These are phyloP conservation scores for Pachyramphus minor DNA, from an alignment of 2,113 vertebrate genomes.

Conservation along the genomic window DNA sequence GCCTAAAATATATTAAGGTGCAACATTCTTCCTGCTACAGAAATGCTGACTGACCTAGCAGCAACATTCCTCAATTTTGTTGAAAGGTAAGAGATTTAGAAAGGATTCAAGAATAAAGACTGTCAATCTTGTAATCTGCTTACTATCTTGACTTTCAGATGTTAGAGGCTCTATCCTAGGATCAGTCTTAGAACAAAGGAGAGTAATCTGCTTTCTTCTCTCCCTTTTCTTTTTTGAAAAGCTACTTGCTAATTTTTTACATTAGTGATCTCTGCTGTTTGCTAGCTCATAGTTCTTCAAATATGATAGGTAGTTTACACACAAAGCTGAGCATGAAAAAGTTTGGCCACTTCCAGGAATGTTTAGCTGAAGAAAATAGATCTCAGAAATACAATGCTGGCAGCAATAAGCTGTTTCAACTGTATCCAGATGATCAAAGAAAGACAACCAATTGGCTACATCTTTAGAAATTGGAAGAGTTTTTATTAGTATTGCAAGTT, in stretches of 20 bases:
- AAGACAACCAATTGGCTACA: not conserved
- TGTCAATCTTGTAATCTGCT: not conserved
- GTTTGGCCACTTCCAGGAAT: fast-evolving
- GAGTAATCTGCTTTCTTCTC: not conserved
- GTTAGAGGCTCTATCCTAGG: not conserved
- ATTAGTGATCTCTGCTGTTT: not conserved
- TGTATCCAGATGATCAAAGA: not conserved
- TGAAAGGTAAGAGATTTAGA: not conserved
- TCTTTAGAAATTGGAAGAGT: not conserved
- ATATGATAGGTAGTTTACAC: not conserved
- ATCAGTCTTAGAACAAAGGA: not conserved
- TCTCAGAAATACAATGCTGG: not conserved
- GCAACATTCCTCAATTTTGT: not conserved
- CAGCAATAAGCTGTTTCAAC: not conserved
- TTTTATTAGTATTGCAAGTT: not conserved
- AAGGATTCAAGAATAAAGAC: not conserved
- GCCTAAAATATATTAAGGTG: not conserved
- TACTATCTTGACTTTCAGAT: not conserved
- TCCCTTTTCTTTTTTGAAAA: not conserved
- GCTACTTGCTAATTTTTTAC: not conserved
- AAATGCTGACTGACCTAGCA: not conserved
- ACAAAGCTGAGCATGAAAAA: not conserved
- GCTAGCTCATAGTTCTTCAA: not conserved
- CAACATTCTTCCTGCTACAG: not conserved
- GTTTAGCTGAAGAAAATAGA: not conserved